These are phyloP conservation scores for Sorex maritimensis DNA, from an alignment of 2,797 vertebrate genomes.

Conservation along the genomic window DNA sequence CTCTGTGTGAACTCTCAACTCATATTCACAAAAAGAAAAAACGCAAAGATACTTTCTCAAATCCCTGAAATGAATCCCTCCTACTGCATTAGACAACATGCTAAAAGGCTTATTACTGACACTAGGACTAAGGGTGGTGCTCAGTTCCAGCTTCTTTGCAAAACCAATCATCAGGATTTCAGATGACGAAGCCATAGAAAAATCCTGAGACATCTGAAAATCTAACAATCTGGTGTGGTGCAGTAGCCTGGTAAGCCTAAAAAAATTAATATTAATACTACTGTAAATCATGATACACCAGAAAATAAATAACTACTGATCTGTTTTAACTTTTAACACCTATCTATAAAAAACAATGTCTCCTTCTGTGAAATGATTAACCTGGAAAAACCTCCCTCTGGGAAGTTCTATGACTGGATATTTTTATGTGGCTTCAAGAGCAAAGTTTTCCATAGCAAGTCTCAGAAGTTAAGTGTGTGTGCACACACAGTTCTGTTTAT, in stretches of 20 bases:
- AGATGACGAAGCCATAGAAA: not conserved
- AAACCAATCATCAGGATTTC: not conserved
- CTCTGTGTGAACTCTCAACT: not conserved
- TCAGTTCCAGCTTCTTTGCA: not conserved
- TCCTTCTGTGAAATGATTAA: constrained; percentile 74
- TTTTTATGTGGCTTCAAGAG: constrained; percentile 68
- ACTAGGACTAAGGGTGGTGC: not conserved
- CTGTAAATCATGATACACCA: no score
- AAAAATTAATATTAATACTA: no score
- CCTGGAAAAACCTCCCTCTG: constrained; percentile 37
- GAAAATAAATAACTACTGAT: not conserved
- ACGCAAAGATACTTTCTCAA: not conserved
- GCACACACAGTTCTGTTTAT: not conserved
- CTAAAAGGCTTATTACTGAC: not conserved
- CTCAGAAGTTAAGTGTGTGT: constrained; percentile 28
- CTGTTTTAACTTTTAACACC: not conserved
- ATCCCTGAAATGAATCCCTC: not conserved
- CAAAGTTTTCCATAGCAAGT: constrained; percentile 72
- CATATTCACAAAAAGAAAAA: constrained; percentile 18
- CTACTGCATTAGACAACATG: no score
- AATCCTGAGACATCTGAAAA: constrained; percentile 35
- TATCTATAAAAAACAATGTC: not conserved
- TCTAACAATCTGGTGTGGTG: no score
- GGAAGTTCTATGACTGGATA: constrained; percentile 14
- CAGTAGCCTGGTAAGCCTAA: no score